Evolutionary conservation across 1,140 invertebrate species (phyloP).

Genomic region (Drosophila kepulauana): DNA sequence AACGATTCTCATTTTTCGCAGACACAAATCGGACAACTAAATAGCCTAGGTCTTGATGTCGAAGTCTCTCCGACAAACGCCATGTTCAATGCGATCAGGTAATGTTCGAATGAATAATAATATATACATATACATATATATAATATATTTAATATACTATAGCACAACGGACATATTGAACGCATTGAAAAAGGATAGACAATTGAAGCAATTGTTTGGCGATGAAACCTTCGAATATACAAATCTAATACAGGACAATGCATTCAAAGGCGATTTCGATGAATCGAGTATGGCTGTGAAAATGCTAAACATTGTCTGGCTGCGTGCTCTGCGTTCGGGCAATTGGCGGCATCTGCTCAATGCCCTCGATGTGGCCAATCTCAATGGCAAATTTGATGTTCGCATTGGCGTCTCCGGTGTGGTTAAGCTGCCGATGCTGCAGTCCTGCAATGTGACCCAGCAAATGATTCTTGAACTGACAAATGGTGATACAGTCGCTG

Average conservation of each 20-base stretch:
- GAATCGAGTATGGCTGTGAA: constrained; percentile 12
- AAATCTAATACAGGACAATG: constrained; percentile 40
- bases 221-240: constrained; percentile 7
- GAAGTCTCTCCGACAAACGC: neutral
- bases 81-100: constrained; percentile 36
- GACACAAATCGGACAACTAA: constrained; percentile 40
- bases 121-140: no score
- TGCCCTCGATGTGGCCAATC: constrained; percentile 33
- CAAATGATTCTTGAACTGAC: constrained; percentile 7
- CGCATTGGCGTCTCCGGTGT: constrained; percentile 48
- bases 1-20: neutral
- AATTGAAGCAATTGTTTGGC: constrained; percentile 29
- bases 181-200: constrained; percentile 6
- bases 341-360: constrained; percentile 52
- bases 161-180: neutral
- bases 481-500: constrained; percentile 7
- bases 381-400: constrained; percentile 41
- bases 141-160: neutral
- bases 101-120: neutral
- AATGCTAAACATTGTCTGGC: constrained; percentile 48
- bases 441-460: constrained; percentile 37
- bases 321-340: constrained; percentile 38
- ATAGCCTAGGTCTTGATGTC: constrained; percentile 40
- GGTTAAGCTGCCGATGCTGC: constrained; percentile 19
- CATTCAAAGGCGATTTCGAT: neutral